Conservation (phyloP, 2,113 vertebrate genomes). For the Rousettus leschenaultii region DNA sequence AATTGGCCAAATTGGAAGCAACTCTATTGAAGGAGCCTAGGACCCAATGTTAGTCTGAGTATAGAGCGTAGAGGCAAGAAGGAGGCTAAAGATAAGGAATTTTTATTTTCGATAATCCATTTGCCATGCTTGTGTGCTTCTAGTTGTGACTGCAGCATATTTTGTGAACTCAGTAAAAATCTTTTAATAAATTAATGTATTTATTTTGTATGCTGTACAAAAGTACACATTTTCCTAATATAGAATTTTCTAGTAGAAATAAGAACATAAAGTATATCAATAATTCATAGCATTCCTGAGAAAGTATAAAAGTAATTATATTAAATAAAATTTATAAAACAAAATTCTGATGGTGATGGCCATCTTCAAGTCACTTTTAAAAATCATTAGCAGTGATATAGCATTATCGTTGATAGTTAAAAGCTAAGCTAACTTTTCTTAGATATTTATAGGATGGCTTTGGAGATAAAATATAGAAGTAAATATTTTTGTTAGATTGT, state of each 20-base stretch:
- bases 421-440: not conserved
- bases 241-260: not conserved
- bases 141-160: not conserved
- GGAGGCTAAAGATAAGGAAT: not conserved
- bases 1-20: not conserved
- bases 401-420: not conserved
- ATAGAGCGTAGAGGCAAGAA: fast-evolving
- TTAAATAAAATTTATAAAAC: not conserved
- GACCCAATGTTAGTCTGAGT: not conserved
- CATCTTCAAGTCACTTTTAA: not conserved
- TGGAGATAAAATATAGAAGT: not conserved
- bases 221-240: not conserved
- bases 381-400: not conserved
- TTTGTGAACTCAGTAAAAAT: not conserved
- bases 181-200: not conserved
- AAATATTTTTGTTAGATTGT: not conserved
- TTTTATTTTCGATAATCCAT: not conserved
- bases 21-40: not conserved
- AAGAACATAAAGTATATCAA: not conserved
- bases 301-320: not conserved
- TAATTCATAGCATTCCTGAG: not conserved
- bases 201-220: not conserved
- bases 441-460: not conserved
- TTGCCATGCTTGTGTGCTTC: not conserved
- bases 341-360: not conserved